A percentile compares a stretch with the other conserved stretches of the same genome.
Evolutionary conservation across 2,797 vertebrate genomes (phyloP).

Genomic region (Synaphobranchus kaupii): DNA sequence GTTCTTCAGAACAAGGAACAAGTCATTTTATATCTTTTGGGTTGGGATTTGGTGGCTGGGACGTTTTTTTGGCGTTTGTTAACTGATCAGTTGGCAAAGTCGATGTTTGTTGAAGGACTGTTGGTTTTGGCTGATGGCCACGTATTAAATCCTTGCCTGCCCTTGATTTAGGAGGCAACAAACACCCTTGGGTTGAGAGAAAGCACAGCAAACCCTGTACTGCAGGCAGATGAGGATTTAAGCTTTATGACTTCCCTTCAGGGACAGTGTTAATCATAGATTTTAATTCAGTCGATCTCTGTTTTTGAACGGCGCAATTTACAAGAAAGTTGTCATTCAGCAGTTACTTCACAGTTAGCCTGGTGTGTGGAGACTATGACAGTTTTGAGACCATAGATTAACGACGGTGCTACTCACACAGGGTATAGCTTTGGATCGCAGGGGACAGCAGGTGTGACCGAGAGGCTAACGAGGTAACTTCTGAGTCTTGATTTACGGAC

Average conservation of each 20-base stretch:
- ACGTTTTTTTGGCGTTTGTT: neutral
- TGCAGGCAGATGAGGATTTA: neutral
- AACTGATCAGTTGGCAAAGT: neutral
- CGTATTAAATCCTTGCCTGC: too few relatives aligned
- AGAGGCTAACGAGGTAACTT: too few relatives aligned
- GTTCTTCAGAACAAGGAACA: constrained; percentile 7
- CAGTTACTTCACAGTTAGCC: too few relatives aligned
- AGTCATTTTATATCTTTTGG: neutral
- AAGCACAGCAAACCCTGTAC: neutral
- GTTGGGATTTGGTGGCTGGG: neutral
- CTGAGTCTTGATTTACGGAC: too few relatives aligned
- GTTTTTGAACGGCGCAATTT: neutral
- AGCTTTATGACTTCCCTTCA: neutral
- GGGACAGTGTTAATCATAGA: neutral
- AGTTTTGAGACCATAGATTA: too few relatives aligned
- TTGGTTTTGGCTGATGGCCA: neutral
- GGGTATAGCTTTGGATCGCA: too few relatives aligned
- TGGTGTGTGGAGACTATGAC: too few relatives aligned
- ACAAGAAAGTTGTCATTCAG: neutral
- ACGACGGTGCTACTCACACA: neutral
- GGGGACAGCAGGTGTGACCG: too few relatives aligned
- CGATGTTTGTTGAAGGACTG: neutral
- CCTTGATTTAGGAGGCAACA: neutral
- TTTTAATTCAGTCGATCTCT: neutral
- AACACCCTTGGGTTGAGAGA: neutral